phyloP scores from a whole-genome alignment of 2,888 invertebrate species.

The Drosophila austrosaltans region DNA sequence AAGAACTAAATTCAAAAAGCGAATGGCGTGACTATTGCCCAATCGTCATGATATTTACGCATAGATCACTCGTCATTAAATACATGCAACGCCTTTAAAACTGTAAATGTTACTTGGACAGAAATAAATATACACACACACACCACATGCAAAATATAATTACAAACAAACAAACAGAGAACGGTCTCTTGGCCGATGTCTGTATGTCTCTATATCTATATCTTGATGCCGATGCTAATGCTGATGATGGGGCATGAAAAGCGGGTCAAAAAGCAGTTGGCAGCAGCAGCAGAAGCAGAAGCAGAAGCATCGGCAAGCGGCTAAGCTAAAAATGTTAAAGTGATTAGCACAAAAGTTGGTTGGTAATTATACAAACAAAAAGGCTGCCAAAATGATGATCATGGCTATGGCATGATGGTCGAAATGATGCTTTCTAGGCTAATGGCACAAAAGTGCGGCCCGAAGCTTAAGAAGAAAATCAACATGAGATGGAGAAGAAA shows the following conservation, averaged over 20 bases:
- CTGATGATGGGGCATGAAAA: slow-evolving; percentile 51
- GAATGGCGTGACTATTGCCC: slow-evolving; percentile 15
- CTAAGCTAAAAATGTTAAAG: slow-evolving; percentile 54
- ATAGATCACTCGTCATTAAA: slow-evolving; percentile 64
- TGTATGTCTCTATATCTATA: slow-evolving; percentile 1
- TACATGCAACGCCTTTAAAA: slow-evolving; percentile 68
- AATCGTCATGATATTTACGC: slow-evolving; percentile 40
- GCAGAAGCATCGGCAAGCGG: slow-evolving; percentile 42
- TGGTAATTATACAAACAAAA: slow-evolving; percentile 69
- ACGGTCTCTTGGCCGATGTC: slow-evolving; percentile 34
- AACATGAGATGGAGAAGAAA: slow-evolving; percentile 6
- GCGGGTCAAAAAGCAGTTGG: slow-evolving; percentile 69
- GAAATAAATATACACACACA: slow-evolving; percentile 20
- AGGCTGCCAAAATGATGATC: slow-evolving; percentile 68
- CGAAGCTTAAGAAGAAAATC: slow-evolving; percentile 21
- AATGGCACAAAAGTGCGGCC: slow-evolving; percentile 62
- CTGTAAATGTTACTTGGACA: slow-evolving; percentile 67
- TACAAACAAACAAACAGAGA: slow-evolving; percentile 49
- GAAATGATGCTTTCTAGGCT: slow-evolving; percentile 65
- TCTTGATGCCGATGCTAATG: slow-evolving; percentile 19
- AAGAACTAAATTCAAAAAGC: slow-evolving; percentile 41
- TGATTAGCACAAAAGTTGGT: slow-evolving; percentile 60
- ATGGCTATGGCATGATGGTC: slow-evolving; percentile 48
- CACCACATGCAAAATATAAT: slow-evolving; percentile 49
- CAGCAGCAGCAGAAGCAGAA: slow-evolving; percentile 19